These are phyloP conservation scores for Drosophila nikananu DNA, from an alignment of 1,140 invertebrate species.

Conservation along the genomic window DNA sequence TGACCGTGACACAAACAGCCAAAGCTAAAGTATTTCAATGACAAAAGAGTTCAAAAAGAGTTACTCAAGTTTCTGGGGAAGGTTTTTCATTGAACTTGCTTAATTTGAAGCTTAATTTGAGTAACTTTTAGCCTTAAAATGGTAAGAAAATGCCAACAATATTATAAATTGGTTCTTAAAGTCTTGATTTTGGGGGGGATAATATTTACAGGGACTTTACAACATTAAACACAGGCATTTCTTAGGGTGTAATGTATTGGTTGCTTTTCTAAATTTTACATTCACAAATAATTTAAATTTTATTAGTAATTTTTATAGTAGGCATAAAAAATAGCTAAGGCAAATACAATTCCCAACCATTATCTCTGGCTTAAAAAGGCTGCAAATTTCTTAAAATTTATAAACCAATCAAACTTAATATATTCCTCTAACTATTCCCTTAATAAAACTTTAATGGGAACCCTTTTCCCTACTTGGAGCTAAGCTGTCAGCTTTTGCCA, in stretches of 20 bases:
- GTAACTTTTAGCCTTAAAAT: neutral
- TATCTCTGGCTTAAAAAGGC: neutral
- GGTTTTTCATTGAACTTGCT: neutral
- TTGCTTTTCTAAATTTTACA: too few relatives aligned
- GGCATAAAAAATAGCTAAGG: too few relatives aligned
- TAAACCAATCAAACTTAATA: neutral
- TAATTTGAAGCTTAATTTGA: neutral
- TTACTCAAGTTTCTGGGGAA: neutral
- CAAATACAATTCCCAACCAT: neutral
- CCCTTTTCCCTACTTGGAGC: neutral
- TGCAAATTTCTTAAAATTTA: constrained; percentile 1
- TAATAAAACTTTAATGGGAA: constrained; percentile 1
- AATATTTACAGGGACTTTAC: too few relatives aligned
- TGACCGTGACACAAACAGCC: constrained; percentile 42
- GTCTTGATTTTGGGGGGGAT: too few relatives aligned
- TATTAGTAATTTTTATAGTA: too few relatives aligned
- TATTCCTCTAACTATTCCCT: neutral
- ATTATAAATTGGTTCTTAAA: neutral
- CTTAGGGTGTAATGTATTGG: too few relatives aligned
- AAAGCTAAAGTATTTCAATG: neutral
- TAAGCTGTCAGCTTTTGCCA: constrained; percentile 14
- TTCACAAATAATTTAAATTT: too few relatives aligned
- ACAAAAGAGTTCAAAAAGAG: constrained; percentile 5
- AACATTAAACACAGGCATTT: too few relatives aligned
- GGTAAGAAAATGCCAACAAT: neutral